Evolutionary conservation across 2,888 invertebrate genomes (phyloP).

Genomic region (Tetramorium bicarinatum): DNA sequence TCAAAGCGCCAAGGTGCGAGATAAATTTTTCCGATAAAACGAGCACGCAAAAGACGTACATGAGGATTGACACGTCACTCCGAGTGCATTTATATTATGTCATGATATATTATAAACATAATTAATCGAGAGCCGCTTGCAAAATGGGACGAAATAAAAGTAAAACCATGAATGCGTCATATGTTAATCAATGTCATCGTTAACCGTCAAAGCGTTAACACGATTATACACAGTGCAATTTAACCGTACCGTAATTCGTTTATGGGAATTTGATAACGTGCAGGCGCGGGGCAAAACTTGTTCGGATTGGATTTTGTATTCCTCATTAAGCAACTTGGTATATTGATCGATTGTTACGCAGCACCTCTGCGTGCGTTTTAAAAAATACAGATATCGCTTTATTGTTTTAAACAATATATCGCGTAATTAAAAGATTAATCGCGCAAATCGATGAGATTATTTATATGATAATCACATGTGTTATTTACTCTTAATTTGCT

Average conservation of each 20-base stretch:
- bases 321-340: conserved; percentile 34
- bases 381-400: not conserved
- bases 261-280: conserved; percentile 34
- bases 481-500: conserved; percentile 14
- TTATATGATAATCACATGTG: not conserved
- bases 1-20: not conserved
- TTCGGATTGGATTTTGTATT: conserved; percentile 33
- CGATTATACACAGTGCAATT: conserved; percentile 33
- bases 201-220: conserved; percentile 28
- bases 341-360: conserved; percentile 1
- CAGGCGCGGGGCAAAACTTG: conserved; percentile 18
- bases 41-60: not conserved
- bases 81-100: conserved; percentile 3
- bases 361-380: not conserved
- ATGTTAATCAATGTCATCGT: conserved; percentile 40
- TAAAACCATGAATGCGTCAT: not conserved
- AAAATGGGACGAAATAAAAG: conserved; percentile 22
- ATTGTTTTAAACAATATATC: not conserved
- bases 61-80: conserved; percentile 4
- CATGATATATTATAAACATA: conserved; percentile 22
- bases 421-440: conserved; percentile 4
- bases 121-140: conserved; percentile 27
- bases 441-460: not conserved
- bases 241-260: conserved; percentile 44
- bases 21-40: conserved; percentile 13